A percentile compares a stretch with the other conserved stretches of the same genome.
Evolutionary conservation across 2,113 vertebrate genomes (phyloP).

Genomic region (Thinocorus orbignyianus): DNA sequence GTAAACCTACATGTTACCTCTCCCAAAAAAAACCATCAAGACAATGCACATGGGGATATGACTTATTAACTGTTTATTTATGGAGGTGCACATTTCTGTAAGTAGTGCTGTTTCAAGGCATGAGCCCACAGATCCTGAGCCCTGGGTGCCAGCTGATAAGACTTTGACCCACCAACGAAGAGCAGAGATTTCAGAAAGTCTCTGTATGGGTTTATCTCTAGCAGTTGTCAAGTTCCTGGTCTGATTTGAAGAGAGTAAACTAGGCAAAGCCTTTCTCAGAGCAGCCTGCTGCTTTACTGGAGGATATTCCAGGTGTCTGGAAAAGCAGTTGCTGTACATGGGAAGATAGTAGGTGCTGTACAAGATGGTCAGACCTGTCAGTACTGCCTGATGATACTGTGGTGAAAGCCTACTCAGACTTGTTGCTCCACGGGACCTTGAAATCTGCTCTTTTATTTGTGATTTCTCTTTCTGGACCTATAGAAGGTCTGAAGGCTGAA

Average conservation of each 20-base stretch:
- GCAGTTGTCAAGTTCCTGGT: neutral
- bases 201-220: neutral
- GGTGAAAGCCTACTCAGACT: neutral
- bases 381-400: accelerated
- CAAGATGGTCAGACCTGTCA: neutral
- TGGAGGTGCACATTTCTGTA: neutral
- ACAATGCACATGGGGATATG: neutral
- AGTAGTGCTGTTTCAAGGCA: neutral
- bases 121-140: neutral
- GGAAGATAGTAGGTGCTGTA: neutral
- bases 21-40: neutral
- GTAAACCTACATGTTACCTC: neutral
- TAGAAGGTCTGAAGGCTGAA: neutral
- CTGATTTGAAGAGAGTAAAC: neutral
- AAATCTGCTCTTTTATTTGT: neutral
- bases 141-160: neutral
- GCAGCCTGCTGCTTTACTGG: neutral
- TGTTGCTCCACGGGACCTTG: neutral
- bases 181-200: neutral
- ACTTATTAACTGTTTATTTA: neutral
- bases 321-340: neutral
- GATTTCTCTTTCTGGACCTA: neutral
- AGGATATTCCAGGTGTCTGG: neutral
- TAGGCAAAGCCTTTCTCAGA: neutral
- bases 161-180: neutral